Percentiles rank a stretch among this genome's conserved stretches.
These are phyloP conservation scores for Ornithoptera alexandrae DNA, from an alignment of 2,888 invertebrate genomes.

Conservation along the genomic window DNA sequence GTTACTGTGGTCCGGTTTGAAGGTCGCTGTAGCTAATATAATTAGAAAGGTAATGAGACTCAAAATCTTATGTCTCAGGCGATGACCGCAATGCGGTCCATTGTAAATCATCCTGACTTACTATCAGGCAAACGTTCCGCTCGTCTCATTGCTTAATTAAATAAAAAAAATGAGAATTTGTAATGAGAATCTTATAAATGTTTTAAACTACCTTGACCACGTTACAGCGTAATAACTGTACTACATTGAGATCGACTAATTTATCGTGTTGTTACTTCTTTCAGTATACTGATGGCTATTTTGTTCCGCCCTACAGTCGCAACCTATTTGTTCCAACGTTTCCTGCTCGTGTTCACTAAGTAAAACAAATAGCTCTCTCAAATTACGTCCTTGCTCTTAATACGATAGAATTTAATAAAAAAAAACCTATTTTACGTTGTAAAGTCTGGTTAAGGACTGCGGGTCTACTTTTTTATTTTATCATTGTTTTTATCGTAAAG, in stretches of 20 bases:
- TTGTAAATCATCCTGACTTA: no score
- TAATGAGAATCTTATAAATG: background rate
- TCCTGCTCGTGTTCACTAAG: constrained; percentile 4
- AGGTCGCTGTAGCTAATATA: no score
- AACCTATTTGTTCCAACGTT: constrained; percentile 7
- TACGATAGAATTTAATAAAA: background rate
- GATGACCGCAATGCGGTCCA: no score
- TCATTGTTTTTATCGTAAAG: no score
- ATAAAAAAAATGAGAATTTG: background rate
- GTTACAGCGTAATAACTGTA: background rate
- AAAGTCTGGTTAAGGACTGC: no score
- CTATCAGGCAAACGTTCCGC: no score
- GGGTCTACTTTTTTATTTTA: no score
- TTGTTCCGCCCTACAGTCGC: constrained; percentile 7
- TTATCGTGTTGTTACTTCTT: constrained; percentile 7
- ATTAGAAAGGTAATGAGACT: no score
- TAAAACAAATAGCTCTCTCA: constrained; percentile 3
- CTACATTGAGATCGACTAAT: constrained; percentile 5
- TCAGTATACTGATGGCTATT: constrained; percentile 3
- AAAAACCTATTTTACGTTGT: no score
- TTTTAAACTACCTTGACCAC: background rate
- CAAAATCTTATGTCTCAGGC: no score
- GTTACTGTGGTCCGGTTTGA: no score
- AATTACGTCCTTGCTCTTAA: background rate
- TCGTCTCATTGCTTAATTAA: no score